Conservation (phyloP, 2,797 vertebrate genomes). For the Scomberomorus guttatus region DNA sequence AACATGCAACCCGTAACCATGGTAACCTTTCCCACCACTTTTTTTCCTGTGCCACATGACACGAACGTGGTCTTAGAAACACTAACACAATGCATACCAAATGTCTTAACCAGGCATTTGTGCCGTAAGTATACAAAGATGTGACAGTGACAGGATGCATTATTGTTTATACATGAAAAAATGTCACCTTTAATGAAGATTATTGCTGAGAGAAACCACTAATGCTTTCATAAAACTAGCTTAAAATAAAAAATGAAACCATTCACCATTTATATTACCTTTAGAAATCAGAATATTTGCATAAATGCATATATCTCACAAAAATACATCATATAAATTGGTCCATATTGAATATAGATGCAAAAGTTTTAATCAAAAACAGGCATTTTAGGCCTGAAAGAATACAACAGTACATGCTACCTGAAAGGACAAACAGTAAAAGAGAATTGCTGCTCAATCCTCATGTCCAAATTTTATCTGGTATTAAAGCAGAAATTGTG, state of each 20-base stretch:
- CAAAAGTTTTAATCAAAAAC: not conserved
- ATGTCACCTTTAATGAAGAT: not conserved
- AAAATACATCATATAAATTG: not conserved
- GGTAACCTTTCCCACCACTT: constrained; percentile 42
- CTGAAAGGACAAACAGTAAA: not conserved
- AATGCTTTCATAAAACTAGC: too few species aligned
- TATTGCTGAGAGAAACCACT: not conserved
- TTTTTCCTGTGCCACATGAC: constrained; percentile 9
- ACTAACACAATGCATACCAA: constrained; percentile 12
- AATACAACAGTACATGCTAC: not conserved
- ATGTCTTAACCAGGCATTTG: not conserved
- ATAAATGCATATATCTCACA: not conserved
- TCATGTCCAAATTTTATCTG: not conserved
- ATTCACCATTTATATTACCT: too few species aligned
- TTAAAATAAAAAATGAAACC: not conserved
- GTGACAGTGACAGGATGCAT: not conserved
- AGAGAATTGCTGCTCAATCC: not conserved
- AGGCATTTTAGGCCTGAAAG: not conserved
- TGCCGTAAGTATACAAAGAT: not conserved
- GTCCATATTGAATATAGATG: not conserved
- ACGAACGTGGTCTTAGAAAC: not conserved
- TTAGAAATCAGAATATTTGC: not conserved
- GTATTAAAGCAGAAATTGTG: not conserved
- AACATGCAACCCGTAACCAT: constrained; percentile 55
- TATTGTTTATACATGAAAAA: too few species aligned